Conservation (phyloP, 2,888 invertebrate species). For the Tenthredo amoena region DNA sequence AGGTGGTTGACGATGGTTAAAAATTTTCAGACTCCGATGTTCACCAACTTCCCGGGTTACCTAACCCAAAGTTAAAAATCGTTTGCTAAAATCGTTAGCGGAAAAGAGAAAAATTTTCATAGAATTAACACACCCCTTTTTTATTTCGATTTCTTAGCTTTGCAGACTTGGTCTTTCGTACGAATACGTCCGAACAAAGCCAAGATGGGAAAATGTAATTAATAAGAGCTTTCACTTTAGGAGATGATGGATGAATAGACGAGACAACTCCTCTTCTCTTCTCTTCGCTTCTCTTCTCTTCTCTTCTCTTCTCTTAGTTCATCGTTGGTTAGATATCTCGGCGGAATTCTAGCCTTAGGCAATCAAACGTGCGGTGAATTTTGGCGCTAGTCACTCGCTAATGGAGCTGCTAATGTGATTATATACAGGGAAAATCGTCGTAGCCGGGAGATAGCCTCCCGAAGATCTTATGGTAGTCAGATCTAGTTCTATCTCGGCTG, state of each 20-base stretch:
- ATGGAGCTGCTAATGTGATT: conserved; percentile 58
- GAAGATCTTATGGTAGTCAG: background rate
- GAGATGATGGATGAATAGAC: conserved; percentile 34
- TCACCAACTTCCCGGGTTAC: background rate
- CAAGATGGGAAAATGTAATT: conserved; percentile 20
- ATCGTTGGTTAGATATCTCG: background rate
- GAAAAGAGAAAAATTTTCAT: background rate
- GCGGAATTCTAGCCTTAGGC: conserved; percentile 31
- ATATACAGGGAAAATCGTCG: conserved; percentile 47
- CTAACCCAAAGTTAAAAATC: background rate
- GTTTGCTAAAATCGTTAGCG: background rate
- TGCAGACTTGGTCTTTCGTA: background rate
- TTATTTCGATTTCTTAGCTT: background rate
- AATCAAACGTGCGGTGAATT: conserved; percentile 55
- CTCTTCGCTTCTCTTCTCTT: background rate
- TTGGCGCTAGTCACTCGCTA: conserved; percentile 57
- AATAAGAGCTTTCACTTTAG: conserved; percentile 33
- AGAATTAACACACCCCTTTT: background rate
- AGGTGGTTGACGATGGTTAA: background rate
- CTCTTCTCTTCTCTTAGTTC: background rate
- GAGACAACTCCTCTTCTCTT: conserved; percentile 3
- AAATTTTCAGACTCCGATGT: background rate
- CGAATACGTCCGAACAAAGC: background rate
- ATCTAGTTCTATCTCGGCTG: background rate
- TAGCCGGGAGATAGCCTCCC: background rate